Percentiles rank a stretch among this genome's conserved stretches.
These are phyloP conservation scores for Azorinus chamasolen DNA, from an alignment of 2,888 invertebrate genomes.

Conservation along the genomic window DNA sequence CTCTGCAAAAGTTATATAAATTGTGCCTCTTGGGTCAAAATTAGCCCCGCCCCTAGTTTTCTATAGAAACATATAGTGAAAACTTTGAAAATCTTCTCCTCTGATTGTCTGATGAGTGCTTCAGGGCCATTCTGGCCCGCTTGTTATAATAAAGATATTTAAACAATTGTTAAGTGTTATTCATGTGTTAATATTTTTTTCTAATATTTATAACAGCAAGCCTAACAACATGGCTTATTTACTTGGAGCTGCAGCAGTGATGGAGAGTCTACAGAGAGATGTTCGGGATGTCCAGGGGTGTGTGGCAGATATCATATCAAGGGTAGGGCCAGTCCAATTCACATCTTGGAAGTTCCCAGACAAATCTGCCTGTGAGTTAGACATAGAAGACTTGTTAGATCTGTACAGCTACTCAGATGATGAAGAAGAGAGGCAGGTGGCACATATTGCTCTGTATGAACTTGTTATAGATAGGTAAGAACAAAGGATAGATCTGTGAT, in stretches of 20 bases:
- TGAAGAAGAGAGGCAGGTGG: constrained; percentile 83
- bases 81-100: too few species aligned
- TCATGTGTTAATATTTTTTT: too few species aligned
- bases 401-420: constrained; percentile 81
- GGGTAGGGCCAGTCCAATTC: constrained; percentile 80
- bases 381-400: constrained; percentile 84
- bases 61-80: too few species aligned
- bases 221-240: constrained; percentile 84
- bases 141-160: too few species aligned
- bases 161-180: too few species aligned
- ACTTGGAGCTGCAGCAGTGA: constrained; percentile 80
- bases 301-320: constrained; percentile 79
- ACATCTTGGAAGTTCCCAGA: constrained; percentile 87
- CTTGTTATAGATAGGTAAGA: constrained; percentile 86
- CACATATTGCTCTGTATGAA: constrained; percentile 86
- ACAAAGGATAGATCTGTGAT: too few species aligned
- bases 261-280: constrained; percentile 85
- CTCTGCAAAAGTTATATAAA: too few species aligned
- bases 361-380: constrained; percentile 82
- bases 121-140: too few species aligned
- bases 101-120: too few species aligned
- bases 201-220: too few species aligned
- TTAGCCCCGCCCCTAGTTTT: too few species aligned
- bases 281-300: constrained; percentile 84
- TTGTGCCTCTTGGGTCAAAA: too few species aligned